Percentiles rank a stretch among this genome's conserved stretches.
Evolutionary conservation across 2,113 vertebrate species (phyloP).

Genomic region (Zosterops borbonicus): DNA sequence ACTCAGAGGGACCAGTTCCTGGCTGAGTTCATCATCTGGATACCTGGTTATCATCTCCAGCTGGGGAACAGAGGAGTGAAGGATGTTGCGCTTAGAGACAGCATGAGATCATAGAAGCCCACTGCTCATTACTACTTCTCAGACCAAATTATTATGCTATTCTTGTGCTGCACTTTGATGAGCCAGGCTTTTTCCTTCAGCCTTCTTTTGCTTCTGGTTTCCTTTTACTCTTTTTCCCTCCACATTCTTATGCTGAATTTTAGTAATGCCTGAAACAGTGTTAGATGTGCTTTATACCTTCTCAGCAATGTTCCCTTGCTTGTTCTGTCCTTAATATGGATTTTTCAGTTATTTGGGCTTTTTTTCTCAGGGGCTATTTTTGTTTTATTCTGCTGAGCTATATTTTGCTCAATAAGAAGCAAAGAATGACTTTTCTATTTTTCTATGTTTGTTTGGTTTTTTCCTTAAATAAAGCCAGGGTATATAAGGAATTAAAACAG

Average conservation of each 20-base stretch:
- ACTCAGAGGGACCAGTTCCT: neutral
- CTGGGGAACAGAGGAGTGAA: neutral
- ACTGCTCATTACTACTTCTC: neutral
- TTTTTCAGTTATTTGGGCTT: neutral
- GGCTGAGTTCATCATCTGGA: neutral
- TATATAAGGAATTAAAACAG: neutral
- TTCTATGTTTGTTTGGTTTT: neutral
- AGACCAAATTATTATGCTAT: neutral
- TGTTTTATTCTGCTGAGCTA: neutral
- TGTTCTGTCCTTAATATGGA: neutral
- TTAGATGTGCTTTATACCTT: neutral
- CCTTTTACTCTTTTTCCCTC: neutral
- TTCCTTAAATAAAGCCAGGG: neutral
- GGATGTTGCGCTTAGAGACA: neutral
- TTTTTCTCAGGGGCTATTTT: neutral
- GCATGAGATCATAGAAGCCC: neutral
- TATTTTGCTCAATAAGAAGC: neutral
- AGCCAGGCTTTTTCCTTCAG: neutral
- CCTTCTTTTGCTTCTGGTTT: neutral
- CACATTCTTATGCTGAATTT: neutral
- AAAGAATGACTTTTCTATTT: neutral
- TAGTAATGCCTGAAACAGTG: neutral
- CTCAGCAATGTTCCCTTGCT: neutral
- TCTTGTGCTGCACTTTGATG: neutral
- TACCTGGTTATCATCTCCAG: neutral